Conservation (phyloP, 2,888 invertebrate species). For the Neuroscelio doddi region DNA sequence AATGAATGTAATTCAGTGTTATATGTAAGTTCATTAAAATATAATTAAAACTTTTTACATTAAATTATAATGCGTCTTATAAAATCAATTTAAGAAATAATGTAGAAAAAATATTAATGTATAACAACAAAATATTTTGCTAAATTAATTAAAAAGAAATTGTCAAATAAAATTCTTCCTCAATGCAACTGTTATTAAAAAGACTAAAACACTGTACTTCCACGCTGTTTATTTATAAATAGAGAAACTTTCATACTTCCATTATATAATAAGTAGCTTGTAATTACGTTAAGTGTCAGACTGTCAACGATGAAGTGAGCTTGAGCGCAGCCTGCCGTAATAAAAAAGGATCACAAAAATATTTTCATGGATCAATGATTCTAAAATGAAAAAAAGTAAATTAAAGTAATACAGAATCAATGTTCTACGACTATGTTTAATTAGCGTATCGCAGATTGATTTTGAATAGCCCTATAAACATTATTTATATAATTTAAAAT, state of each 20-base stretch:
- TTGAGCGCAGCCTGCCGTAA: conserved; percentile 61
- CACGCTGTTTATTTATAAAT: conserved; percentile 14
- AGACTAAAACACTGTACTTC: not conserved
- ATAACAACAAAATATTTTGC: too few species aligned
- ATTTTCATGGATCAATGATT: not conserved
- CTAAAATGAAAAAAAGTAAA: not conserved
- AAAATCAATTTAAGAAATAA: too few species aligned
- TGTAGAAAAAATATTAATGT: too few species aligned
- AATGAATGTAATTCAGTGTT: too few species aligned
- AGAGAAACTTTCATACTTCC: conserved; percentile 50
- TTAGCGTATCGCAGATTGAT: conserved; percentile 60
- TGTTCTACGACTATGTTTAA: conserved; percentile 51
- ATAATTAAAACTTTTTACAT: too few species aligned
- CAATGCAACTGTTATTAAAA: not conserved
- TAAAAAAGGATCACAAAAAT: not conserved
- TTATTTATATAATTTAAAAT: too few species aligned
- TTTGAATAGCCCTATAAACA: not conserved
- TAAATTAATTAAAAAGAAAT: too few species aligned
- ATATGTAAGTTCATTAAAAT: too few species aligned
- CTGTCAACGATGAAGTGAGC: conserved; percentile 41
- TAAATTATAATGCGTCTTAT: too few species aligned
- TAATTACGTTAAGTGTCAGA: conserved; percentile 44
- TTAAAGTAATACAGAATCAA: too few species aligned
- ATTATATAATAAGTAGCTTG: conserved; percentile 31
- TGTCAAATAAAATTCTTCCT: not conserved